These are phyloP conservation scores for Yasuhikotakia modesta DNA, from an alignment of 2,797 vertebrate genomes.

Conservation along the genomic window DNA sequence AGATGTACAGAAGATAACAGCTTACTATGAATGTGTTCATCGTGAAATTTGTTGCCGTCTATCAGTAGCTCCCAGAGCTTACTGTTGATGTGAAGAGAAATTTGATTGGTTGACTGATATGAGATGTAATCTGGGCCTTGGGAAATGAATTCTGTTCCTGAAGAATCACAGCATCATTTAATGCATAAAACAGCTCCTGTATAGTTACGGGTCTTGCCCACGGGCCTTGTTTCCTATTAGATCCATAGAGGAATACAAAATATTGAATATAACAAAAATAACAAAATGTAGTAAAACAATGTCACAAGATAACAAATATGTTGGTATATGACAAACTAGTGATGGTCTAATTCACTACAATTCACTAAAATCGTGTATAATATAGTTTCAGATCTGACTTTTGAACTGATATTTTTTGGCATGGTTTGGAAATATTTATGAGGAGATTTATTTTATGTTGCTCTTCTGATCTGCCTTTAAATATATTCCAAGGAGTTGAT, in stretches of 20 bases:
- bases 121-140: slow-evolving; percentile 60
- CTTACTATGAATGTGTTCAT: slow-evolving; percentile 14
- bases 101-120: slow-evolving; percentile 65
- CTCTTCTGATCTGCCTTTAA: slow-evolving; percentile 29
- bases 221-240: background rate
- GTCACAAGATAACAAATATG: background rate
- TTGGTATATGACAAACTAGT: background rate
- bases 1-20: slow-evolving; percentile 24
- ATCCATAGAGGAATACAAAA: background rate
- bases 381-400: background rate
- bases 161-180: slow-evolving; percentile 47
- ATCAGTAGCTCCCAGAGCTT: slow-evolving; percentile 16
- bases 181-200: slow-evolving; percentile 53
- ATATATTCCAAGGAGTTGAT: slow-evolving; percentile 8
- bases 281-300: background rate
- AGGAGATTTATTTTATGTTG: background rate
- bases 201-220: background rate
- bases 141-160: slow-evolving; percentile 63
- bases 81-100: slow-evolving; percentile 50
- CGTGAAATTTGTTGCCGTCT: background rate
- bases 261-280: slow-evolving; percentile 4
- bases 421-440: background rate
- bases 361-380: background rate
- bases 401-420: background rate
- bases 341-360: background rate